phyloP scores from a whole-genome alignment of 2,888 invertebrate species.

The Eristalinus aeneus region DNA sequence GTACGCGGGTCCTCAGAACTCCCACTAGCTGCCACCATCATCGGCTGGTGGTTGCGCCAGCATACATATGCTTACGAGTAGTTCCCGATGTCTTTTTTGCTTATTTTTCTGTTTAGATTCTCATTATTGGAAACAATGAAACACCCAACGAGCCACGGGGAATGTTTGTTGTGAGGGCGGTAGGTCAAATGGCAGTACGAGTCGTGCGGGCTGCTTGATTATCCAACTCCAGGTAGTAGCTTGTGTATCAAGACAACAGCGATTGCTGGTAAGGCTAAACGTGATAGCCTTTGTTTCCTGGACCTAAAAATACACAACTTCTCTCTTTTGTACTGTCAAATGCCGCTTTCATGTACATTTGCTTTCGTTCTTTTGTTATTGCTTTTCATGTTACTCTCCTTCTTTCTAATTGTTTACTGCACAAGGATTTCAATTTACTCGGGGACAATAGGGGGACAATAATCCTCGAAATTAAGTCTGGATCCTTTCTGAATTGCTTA shows the following conservation, averaged over 20 bases:
- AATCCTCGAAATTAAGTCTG: slow-evolving; percentile 65
- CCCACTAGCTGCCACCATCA: not conserved
- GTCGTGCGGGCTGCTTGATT: slow-evolving; percentile 35
- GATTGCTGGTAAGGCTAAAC: slow-evolving; percentile 20
- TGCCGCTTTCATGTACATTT: slow-evolving; percentile 60
- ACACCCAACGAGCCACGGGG: slow-evolving; percentile 38
- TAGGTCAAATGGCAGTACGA: slow-evolving; percentile 9
- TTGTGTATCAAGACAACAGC: not conserved
- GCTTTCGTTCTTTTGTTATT: slow-evolving; percentile 54
- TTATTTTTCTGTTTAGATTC: slow-evolving; percentile 58
- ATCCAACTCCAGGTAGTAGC: slow-evolving; percentile 19
- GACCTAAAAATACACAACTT: slow-evolving; percentile 28
- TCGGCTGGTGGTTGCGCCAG: not conserved
- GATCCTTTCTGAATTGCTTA: slow-evolving; percentile 67
- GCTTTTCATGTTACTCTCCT: slow-evolving; percentile 23
- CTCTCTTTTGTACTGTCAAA: slow-evolving; percentile 60
- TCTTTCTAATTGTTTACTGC: slow-evolving; percentile 69
- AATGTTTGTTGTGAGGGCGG: slow-evolving; percentile 3
- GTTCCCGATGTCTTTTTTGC: slow-evolving; percentile 23
- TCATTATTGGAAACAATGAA: slow-evolving; percentile 70
- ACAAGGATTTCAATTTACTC: slow-evolving; percentile 68
- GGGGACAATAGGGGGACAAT: slow-evolving; percentile 66
- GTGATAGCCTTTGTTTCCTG: slow-evolving; percentile 48
- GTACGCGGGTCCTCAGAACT: slow-evolving; percentile 15
- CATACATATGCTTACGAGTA: slow-evolving; percentile 34